Evolutionary conservation across 2,888 invertebrate genomes (phyloP).

Genomic region (Harpalus rubripes): DNA sequence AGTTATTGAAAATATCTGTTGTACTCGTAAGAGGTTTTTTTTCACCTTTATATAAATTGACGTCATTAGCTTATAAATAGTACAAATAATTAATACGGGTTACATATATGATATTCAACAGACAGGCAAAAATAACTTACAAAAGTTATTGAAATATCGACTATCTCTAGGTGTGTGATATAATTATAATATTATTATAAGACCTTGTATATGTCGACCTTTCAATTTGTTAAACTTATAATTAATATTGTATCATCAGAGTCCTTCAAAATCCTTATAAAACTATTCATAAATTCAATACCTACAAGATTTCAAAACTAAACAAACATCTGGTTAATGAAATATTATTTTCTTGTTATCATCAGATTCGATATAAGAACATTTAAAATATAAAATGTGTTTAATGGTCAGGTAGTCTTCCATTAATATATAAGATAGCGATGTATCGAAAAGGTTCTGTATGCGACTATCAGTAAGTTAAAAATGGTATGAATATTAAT

Average conservation of each 20-base stretch:
- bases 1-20: background rate
- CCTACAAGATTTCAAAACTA: background rate
- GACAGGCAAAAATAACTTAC: too few species aligned
- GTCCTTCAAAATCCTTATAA: conserved; percentile 2
- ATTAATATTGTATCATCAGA: background rate
- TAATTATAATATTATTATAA: background rate
- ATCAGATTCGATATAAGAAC: background rate
- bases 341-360: background rate
- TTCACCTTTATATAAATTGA: background rate
- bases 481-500: background rate
- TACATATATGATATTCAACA: background rate
- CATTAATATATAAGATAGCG: background rate
- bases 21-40: background rate
- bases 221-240: background rate
- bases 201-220: background rate
- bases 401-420: background rate
- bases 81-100: background rate
- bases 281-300: background rate
- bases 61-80: background rate
- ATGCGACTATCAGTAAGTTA: background rate
- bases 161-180: too few species aligned
- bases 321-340: background rate
- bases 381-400: background rate
- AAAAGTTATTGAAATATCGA: too few species aligned
- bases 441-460: background rate